A percentile compares a stretch with the other conserved stretches of the same genome.
Evolutionary conservation across 2,888 invertebrate species (phyloP).

Genomic region (Sabellastarte sp.): DNA sequence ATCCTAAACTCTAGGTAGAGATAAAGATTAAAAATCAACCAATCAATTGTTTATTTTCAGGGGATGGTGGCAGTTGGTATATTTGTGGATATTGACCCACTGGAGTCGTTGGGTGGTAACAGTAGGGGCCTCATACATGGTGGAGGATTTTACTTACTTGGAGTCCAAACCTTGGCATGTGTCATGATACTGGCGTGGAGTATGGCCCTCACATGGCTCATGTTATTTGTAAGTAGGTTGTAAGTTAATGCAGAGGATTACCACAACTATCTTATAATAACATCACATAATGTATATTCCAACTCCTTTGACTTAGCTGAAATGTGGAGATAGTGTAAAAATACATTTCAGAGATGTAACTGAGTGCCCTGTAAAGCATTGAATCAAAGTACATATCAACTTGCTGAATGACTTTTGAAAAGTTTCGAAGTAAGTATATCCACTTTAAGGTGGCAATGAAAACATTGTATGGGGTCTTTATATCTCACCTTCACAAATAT

Average conservation of each 20-base stretch:
- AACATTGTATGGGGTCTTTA: no score
- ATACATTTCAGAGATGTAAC: no score
- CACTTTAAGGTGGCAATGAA: no score
- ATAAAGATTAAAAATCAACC: no score
- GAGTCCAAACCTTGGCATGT: slow-evolving; percentile 75
- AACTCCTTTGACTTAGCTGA: neutral
- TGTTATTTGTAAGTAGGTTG: slow-evolving; percentile 72
- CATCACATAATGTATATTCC: neutral
- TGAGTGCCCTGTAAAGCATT: no score
- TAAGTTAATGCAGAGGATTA: neutral
- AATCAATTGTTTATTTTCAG: no score
- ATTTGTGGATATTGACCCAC: slow-evolving; percentile 71
- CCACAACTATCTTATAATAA: neutral
- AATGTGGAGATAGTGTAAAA: neutral
- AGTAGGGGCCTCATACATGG: slow-evolving; percentile 64
- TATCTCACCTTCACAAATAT: no score
- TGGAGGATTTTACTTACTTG: slow-evolving; percentile 84
- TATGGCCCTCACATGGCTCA: slow-evolving; percentile 68
- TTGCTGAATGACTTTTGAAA: no score
- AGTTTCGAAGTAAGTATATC: no score
- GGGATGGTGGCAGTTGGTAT: slow-evolving; percentile 84
- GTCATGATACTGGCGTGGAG: slow-evolving; percentile 77
- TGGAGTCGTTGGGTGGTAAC: slow-evolving; percentile 74
- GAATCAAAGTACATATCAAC: no score
- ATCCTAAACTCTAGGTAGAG: no score